Evolutionary conservation across 2,888 invertebrate genomes (phyloP).

Genomic region (Epinotia demarniana): DNA sequence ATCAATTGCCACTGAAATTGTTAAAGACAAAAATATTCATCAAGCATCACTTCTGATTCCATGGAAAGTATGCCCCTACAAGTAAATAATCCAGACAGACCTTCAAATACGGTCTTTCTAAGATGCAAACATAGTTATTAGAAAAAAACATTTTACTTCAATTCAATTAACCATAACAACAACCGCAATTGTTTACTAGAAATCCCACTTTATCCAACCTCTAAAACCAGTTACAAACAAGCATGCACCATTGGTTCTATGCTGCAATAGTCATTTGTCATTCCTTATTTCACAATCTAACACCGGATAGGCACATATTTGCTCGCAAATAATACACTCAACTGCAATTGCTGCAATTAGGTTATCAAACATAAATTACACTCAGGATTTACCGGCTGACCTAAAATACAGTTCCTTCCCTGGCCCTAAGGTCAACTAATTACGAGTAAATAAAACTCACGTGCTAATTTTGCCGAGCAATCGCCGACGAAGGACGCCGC

Average conservation of each 20-base stretch:
- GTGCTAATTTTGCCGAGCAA: conserved; percentile 70
- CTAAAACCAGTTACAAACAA: conserved; percentile 16
- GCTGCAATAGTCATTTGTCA: conserved; percentile 40
- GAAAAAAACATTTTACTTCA: neutral
- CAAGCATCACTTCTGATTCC: neutral
- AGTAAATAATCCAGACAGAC: neutral
- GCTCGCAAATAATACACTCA: conserved; percentile 25
- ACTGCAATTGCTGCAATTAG: conserved; percentile 28
- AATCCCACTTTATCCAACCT: neutral
- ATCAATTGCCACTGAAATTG: too few relatives aligned
- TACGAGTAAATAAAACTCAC: conserved; percentile 64
- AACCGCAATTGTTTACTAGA: neutral
- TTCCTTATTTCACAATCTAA: conserved; percentile 41
- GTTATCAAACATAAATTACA: conserved; percentile 18
- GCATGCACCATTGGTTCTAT: conserved; percentile 34
- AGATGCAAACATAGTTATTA: neutral
- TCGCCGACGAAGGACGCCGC: conserved; percentile 59
- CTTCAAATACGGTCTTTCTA: neutral
- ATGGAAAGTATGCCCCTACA: neutral
- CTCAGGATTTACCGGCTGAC: conserved; percentile 40
- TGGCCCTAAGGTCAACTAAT: conserved; percentile 30
- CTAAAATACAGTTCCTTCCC: conserved; percentile 40
- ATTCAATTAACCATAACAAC: neutral
- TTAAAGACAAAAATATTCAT: too few relatives aligned
- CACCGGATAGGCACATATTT: conserved; percentile 27